A percentile compares a stretch with the other conserved stretches of the same genome.
phyloP scores from a whole-genome alignment of 30 jellyfish, hydroid and myxozoan species.

The Aurelia aurita region DNA sequence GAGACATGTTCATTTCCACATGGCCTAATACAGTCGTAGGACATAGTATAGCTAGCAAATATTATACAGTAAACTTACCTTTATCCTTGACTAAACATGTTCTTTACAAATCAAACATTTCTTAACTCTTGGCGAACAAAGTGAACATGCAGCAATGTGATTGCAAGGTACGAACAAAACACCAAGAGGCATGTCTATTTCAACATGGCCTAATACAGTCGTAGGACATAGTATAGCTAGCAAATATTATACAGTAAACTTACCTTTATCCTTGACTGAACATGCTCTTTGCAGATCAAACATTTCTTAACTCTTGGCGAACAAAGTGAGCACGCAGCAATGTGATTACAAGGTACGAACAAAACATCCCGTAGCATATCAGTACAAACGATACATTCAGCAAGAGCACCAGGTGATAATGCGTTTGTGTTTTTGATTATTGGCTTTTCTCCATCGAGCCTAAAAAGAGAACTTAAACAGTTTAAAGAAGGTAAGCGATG shows the following conservation, averaged over 20 bases:
- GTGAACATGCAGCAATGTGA: conserved; percentile 88
- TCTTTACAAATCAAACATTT: conserved; percentile 86
- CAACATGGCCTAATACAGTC: no score
- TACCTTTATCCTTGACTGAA: conserved; percentile 87
- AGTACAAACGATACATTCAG: conserved; percentile 86
- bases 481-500: not conserved
- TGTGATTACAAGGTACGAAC: conserved; percentile 88
- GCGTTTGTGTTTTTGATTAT: not conserved
- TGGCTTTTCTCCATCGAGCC: conserved; percentile 1
- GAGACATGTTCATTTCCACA: no score
- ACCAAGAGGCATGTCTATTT: no score
- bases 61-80: conserved; percentile 65
- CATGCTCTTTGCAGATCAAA: conserved; percentile 77
- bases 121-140: conserved; percentile 89
- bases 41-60: no score
- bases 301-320: conserved; percentile 92
- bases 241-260: not conserved
- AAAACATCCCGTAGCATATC: conserved; percentile 87
- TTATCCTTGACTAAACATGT: conserved; percentile 75
- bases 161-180: conserved; percentile 86
- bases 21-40: no score
- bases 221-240: no score
- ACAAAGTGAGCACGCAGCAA: conserved; percentile 88
- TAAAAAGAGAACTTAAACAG: not conserved
- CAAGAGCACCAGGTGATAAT: not conserved